Evolutionary conservation across 2,113 vertebrate species (phyloP).

Genomic region (Cyprinus carpio): DNA sequence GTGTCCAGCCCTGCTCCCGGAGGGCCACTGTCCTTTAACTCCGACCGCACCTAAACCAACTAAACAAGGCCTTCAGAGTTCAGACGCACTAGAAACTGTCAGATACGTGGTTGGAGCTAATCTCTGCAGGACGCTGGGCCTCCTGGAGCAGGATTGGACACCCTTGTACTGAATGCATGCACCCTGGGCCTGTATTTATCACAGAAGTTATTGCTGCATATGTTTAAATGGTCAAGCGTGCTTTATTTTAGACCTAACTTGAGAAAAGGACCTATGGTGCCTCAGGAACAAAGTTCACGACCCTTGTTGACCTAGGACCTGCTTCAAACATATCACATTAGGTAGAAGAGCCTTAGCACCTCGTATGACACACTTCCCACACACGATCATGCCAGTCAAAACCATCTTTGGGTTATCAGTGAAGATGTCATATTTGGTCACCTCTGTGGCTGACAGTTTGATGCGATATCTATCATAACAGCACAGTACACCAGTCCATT

Average conservation of each 20-base stretch:
- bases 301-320: conserved; percentile 9
- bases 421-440: neutral
- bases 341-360: neutral
- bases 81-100: too few relatives aligned
- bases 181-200: too few relatives aligned
- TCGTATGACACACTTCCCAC: neutral
- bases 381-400: neutral
- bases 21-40: too few relatives aligned
- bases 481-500: neutral
- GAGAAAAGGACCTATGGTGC: neutral
- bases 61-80: too few relatives aligned
- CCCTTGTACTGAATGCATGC: too few relatives aligned
- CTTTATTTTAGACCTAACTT: neutral
- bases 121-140: too few relatives aligned
- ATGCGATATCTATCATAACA: neutral
- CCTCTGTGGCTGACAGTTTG: neutral
- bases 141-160: too few relatives aligned
- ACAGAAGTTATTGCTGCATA: neutral
- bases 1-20: too few relatives aligned
- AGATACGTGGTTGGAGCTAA: too few relatives aligned
- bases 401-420: too few relatives aligned
- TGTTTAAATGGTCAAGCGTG: neutral
- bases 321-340: neutral
- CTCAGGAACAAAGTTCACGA: neutral
- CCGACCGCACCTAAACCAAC: too few relatives aligned